A percentile compares a stretch with the other conserved stretches of the same genome.
These are phyloP conservation scores for Tenrec ecaudatus DNA, from an alignment of 2,113 vertebrate genomes.

Conservation along the genomic window DNA sequence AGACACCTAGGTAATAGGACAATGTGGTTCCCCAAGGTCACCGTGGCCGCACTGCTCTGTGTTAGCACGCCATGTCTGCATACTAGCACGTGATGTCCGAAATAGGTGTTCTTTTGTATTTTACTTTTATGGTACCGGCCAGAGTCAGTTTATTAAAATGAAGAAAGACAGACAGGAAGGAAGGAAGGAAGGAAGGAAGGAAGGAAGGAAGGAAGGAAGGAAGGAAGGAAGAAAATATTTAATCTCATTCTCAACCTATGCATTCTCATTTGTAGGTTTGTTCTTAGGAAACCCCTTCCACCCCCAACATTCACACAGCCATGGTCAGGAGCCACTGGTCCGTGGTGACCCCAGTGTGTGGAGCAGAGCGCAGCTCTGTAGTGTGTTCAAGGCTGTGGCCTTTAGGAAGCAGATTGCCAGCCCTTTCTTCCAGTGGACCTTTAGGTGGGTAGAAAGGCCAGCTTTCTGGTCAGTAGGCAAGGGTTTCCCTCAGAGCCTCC, in stretches of 20 bases:
- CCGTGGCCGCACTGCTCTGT: slow-evolving; percentile 45
- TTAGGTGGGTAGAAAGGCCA: not conserved
- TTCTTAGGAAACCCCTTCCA: slow-evolving; percentile 39
- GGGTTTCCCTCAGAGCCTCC: not conserved
- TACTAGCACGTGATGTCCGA: not conserved
- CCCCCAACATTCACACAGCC: not conserved
- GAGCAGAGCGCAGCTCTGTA: not conserved
- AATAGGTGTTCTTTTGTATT: slow-evolving; percentile 36
- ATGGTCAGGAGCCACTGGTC: not conserved
- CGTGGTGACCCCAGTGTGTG: not conserved
- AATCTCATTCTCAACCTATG: no score
- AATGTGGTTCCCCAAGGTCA: not conserved
- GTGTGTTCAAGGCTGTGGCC: not conserved
- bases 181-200: no score
- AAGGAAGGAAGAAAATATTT: no score
- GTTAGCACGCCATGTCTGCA: no score
- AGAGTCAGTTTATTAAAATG: slow-evolving; percentile 14
- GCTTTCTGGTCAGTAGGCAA: not conserved
- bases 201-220: no score
- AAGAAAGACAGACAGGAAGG: not conserved
- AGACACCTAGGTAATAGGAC: slow-evolving; percentile 81
- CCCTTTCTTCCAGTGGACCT: not conserved
- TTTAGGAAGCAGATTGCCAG: not conserved
- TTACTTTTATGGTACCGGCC: not conserved
- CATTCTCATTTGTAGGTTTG: not conserved